Base-by-base conservation (phyloP, 2,888 invertebrate genomes). In the Elysia crispata region DNA sequence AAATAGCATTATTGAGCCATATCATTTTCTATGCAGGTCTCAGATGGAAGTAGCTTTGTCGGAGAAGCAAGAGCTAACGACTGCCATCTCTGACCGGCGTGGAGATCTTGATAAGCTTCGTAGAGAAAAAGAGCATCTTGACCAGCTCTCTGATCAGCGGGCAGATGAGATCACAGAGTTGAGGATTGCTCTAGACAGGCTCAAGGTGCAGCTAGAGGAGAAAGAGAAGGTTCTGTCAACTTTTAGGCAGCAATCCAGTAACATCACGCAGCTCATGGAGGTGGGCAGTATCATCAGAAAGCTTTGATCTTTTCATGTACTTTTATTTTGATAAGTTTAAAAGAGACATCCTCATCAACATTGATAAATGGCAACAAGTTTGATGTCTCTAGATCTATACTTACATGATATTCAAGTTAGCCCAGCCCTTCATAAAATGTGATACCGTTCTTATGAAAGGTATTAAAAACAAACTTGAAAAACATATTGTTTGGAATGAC, bases 141-240 rank as follows among this genome's bases (percentile, higher is more conserved):
- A 86, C 76, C 83, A 85, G 60, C 77, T 88, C n/a, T 80, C 87
- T 54, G 90, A 91, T 30, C 87, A 90, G 81, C 87, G 85, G 75
- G 86, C 85, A 57, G 84, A 85, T 66, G 90, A 91, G 80, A n/a
- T 89, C 15, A 74, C 84, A 18, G 83, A 86, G 64, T 66, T 90
- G 33, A 87, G 87, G 70, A 78, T 84, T 6, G 82, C 86, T 49
- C 86, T 86, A 50, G 90, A 90, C 49, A 86, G 86, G 67, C 69
- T 91, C 31, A 85, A 83, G 6, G 81, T 88, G 13, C 89, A 90
- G 81, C 82, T 90, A 25, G 90, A 90, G 77, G 91, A 91, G 78
- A 89, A 88, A 74, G 89, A 90, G 80, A 88, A 87, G 73, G 87
- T 88, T 80, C 81, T 90, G 31, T 73, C 81, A 18, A 83, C 89